Evolutionary conservation across 2,113 vertebrate genomes (phyloP).

Genomic region (Etia nguti): DNA sequence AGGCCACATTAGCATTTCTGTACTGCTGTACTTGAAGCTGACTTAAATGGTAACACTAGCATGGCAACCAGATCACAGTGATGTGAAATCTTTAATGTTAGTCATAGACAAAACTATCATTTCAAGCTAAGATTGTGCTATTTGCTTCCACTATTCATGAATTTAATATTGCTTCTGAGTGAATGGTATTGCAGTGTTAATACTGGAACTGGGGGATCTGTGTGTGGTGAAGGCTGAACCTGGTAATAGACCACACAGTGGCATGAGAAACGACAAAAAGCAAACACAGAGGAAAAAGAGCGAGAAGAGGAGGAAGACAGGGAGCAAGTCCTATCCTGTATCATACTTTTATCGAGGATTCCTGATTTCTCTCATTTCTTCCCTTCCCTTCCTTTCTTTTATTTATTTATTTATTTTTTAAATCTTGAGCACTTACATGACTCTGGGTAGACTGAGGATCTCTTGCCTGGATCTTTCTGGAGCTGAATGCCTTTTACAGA

Average conservation of each 20-base stretch:
- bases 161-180: background rate
- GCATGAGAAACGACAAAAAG: constrained; percentile 29
- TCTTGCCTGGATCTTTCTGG: constrained; percentile 79
- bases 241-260: constrained; percentile 1
- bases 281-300: background rate
- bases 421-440: constrained; percentile 61
- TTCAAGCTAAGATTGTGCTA: background rate
- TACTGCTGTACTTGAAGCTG: background rate
- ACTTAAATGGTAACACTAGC: background rate
- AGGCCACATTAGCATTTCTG: background rate
- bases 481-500: constrained; percentile 77
- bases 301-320: background rate
- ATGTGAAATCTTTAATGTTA: background rate
- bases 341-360: background rate
- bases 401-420: too few relatives aligned
- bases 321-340: constrained; percentile 7
- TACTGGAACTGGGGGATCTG: background rate
- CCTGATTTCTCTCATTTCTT: background rate
- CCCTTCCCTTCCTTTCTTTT: background rate
- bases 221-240: background rate
- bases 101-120: background rate
- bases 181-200: background rate
- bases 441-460: constrained; percentile 67
- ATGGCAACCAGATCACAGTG: background rate
- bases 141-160: background rate